Evolutionary conservation across 2,888 invertebrate genomes (phyloP).

Genomic region (Allophyes oxyacanthae): DNA sequence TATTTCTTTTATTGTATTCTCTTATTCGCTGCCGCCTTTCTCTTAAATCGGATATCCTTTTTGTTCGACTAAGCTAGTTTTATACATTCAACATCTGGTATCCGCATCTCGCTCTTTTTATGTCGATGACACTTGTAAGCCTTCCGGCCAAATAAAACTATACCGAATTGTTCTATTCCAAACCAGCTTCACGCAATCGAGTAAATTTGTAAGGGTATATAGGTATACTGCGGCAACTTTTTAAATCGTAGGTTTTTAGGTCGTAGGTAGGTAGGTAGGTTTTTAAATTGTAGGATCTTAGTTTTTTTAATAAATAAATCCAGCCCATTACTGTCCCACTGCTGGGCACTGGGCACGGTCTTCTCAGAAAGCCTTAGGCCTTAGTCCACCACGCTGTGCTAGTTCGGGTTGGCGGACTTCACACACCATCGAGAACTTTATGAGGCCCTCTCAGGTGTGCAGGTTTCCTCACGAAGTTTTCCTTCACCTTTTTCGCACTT

Average conservation of each 20-base stretch:
- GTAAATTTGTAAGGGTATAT: background rate
- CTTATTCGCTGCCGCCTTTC: slow-evolving; percentile 12
- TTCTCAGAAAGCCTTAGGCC: too few relatives aligned
- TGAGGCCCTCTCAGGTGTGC: too few relatives aligned
- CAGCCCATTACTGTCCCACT: too few relatives aligned
- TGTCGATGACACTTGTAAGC: slow-evolving; percentile 69
- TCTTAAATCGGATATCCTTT: slow-evolving; percentile 48
- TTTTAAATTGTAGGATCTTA: too few relatives aligned
- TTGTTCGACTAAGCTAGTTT: slow-evolving; percentile 64
- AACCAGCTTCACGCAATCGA: slow-evolving; percentile 15
- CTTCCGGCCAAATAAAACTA: slow-evolving; percentile 56
- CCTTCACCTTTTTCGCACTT: too few relatives aligned
- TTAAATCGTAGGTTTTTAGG: background rate
- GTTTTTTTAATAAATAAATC: too few relatives aligned
- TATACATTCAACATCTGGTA: slow-evolving; percentile 76
- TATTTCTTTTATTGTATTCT: background rate
- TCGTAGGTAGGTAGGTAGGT: too few relatives aligned
- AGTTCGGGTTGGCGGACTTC: too few relatives aligned
- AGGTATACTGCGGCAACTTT: background rate
- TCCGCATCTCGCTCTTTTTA: slow-evolving; percentile 72
- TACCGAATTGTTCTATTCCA: slow-evolving; percentile 27
- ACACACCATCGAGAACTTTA: too few relatives aligned
- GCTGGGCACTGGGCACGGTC: too few relatives aligned
- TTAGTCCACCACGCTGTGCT: too few relatives aligned
- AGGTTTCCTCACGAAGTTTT: too few relatives aligned